phyloP scores from a whole-genome alignment of 2,797 vertebrate species.

The Betta splendens region DNA sequence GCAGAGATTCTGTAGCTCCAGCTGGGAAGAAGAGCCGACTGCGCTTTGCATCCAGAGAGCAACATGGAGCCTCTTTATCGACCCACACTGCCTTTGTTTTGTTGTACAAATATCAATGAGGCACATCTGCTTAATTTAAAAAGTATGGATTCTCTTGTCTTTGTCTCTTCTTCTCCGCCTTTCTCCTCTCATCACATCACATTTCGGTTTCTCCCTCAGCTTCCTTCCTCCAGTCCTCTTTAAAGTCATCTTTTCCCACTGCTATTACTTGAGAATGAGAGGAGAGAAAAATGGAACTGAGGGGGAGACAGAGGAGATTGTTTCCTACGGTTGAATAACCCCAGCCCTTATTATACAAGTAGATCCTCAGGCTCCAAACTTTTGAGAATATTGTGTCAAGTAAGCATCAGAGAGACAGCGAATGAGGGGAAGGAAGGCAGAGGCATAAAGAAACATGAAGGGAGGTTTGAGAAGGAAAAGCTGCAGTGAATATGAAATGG shows the following conservation, averaged over 20 bases:
- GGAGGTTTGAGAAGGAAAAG: constrained; percentile 1
- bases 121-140: constrained; percentile 22
- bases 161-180: constrained; percentile 13
- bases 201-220: constrained; percentile 5
- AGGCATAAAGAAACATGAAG: constrained; percentile 4
- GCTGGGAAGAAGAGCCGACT: constrained; percentile 26
- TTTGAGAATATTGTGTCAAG: constrained; percentile 30
- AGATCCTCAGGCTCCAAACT: constrained; percentile 44
- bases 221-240: constrained; percentile 8
- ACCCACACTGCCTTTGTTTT: constrained; percentile 7
- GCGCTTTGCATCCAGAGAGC: constrained; percentile 27
- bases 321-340: constrained; percentile 54
- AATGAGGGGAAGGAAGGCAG: constrained; percentile 8
- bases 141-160: constrained; percentile 15
- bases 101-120: constrained; percentile 39
- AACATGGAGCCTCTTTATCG: constrained; percentile 13
- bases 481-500: constrained; percentile 4
- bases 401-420: constrained; percentile 19
- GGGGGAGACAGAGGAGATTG: constrained; percentile 46
- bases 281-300: constrained; percentile 36
- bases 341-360: constrained; percentile 50
- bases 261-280: constrained; percentile 32
- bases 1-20: constrained; percentile 26
- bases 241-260: not conserved
- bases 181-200: constrained; percentile 45